Base-by-base conservation (phyloP, 2,797 vertebrate species). In the Coreius guichenoti region DNA sequence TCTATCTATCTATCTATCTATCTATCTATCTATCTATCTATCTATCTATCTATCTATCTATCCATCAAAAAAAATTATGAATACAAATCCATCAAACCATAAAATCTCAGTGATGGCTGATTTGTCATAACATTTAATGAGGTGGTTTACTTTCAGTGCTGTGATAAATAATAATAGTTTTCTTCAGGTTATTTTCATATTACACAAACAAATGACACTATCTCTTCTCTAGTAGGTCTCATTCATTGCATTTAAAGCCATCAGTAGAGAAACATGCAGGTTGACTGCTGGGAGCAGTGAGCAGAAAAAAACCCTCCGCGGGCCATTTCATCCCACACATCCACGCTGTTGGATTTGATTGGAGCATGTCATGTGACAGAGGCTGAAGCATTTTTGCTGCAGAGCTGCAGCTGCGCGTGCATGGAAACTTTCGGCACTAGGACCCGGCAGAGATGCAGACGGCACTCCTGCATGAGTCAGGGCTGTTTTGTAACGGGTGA, bases 391-490 rank as follows among this genome's bases (percentile, higher is more conserved):
- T 31, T 81, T 76, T 56, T 74, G 58, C 74, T 73, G 51, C 83
- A 69, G 80, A 85, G 72, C 81, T 23, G 67, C 77, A 84, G 76
- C 43, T 85, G 80, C 11, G 1, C 36, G 58, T 81, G 79, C 13
- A 43, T 82, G 70, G 75, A 82, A 33, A 9, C 43, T 2, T 31
- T 13, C 67, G 86, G 91, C 89, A 86, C 90, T 88, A 85, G 89
- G 92, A 92, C 90, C 91, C 91, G 90, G 91, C 79, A 75, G 91
- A 89, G 69, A 83, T 29, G 29, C 45, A 26, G n/a, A 36, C 29
- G 89, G 81, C 90, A 91, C 88, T 92, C 56, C 80, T 89, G 86
- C 88, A 89, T 93, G 94, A 95, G 92, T 94, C 93, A 95, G 93
- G 90, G 79, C n/a, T 89, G 90, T 94, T 94, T 91, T 87, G 82